Conservation (phyloP, 2,113 vertebrate genomes). For the Taurulus bubalis region DNA sequence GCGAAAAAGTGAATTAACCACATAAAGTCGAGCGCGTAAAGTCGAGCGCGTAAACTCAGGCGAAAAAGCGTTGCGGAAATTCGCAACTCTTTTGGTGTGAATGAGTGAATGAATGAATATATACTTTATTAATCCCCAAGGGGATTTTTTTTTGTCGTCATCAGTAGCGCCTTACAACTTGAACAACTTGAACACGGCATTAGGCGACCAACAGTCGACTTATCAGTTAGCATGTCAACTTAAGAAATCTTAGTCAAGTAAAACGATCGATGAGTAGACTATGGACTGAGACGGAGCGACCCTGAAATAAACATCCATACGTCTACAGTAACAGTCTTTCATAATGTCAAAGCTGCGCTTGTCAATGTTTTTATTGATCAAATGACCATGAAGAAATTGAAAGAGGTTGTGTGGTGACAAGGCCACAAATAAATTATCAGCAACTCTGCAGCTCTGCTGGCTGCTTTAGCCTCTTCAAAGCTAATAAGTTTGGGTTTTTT, state of each 20-base stretch:
- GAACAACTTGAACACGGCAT: too few relatives aligned
- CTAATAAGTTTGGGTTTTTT: background rate
- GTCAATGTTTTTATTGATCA: background rate
- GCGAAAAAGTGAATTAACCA: too few relatives aligned
- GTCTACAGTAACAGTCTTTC: background rate
- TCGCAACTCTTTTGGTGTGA: too few relatives aligned
- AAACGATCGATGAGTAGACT: background rate
- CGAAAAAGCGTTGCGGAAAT: too few relatives aligned
- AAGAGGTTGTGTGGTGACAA: background rate
- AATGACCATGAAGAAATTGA: background rate
- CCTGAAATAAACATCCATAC: background rate
- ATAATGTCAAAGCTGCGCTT: background rate
- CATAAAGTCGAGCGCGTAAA: too few relatives aligned
- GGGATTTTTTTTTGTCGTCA: too few relatives aligned
- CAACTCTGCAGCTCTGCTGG: background rate
- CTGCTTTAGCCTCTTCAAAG: background rate
- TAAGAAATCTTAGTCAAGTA: background rate
- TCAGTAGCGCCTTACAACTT: too few relatives aligned
- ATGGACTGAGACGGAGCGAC: background rate
- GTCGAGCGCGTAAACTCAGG: too few relatives aligned
- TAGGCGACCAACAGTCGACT: background rate
- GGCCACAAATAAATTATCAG: background rate
- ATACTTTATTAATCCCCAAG: too few relatives aligned
- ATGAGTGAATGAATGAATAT: too few relatives aligned
- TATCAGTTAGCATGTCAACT: too few relatives aligned